A percentile compares a stretch with the other conserved stretches of the same genome.
phyloP scores from a whole-genome alignment of 2,113 vertebrate species.

The Protobothrops flavoviridis region DNA sequence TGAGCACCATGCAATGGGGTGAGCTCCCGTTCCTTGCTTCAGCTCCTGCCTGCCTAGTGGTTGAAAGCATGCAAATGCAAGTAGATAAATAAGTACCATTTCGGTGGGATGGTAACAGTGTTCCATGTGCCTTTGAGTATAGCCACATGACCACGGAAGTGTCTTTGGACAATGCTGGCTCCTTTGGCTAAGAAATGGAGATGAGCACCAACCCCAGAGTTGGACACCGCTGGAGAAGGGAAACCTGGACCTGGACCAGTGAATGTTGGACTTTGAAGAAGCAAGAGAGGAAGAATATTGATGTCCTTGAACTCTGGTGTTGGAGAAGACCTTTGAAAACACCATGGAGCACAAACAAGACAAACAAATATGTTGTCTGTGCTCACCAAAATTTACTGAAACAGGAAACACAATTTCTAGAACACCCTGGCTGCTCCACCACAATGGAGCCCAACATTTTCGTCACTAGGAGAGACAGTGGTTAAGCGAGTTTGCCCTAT shows the following conservation, averaged over 20 bases:
- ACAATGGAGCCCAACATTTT: no score
- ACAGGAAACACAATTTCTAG: constrained; percentile 3
- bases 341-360: neutral
- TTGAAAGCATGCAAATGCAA: neutral
- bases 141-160: no score
- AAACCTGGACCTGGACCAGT: no score
- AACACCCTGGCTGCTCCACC: constrained; percentile 12
- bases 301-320: neutral
- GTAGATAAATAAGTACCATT: neutral
- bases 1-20: neutral
- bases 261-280: no score
- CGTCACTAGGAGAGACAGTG: no score
- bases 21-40: neutral
- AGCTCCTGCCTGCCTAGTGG: neutral
- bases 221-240: no score
- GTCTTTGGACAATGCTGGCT: no score
- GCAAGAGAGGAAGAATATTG: no score
- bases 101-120: neutral
- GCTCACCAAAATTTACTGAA: constrained; percentile 22
- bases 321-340: neutral
- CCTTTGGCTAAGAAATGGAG: no score
- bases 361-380: neutral
- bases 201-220: no score
- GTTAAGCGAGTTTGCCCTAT: no score
- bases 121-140: no score